Evolutionary conservation across 2,888 invertebrate species (phyloP), one percentile per base, ranked within the genome.

Genomic region (Linyphia triangularis): DNA sequence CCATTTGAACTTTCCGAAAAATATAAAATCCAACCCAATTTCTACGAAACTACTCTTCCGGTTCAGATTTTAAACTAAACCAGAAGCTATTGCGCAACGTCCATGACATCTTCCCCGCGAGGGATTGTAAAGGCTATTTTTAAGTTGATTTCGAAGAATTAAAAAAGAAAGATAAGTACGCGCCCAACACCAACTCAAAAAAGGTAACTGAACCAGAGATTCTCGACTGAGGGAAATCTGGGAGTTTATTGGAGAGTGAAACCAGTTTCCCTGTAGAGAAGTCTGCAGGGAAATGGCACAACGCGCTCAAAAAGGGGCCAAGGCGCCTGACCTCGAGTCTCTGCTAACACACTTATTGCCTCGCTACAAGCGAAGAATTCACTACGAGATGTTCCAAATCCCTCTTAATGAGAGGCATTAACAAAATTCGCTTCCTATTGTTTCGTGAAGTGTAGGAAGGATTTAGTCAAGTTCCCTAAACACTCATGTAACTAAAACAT

Each of bases 271-370:
- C 16, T 10, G 2, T 5, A 5, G 16, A 5, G 51, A 16, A 16
- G n/a, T 9, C n/a, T n/a, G n/a, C 3, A 6, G 5, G 19, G 30
- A 85, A 69, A 19, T 67, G 43, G 78, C 69, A 43, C 85, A 85
- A 63, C 77, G 84, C 9, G 59, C 75, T 24, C 63, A 28, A 63
- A 85, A 51, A 85, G 24, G 30, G n/a, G 85, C 67, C 85, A 85
- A 85, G 77, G 70, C 70, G 33, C 40, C 51, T 37, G 78, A 85
- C 77, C 85, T 78, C 73, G 16, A 37, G 19, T 65, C 67, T 33
- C 9, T 40, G 57, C n/a, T 51, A 69, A 69, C 67, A 69, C 37
- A 59, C 59, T 70, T 82, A 10, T n/a, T 26, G 19, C 61, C 9
- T 37, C 7, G 37, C 24, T 59, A 51, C 13, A 30, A 77, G 61